Conservation (phyloP, 2,888 invertebrate species). For the Lasioglossum zephyrum region DNA sequence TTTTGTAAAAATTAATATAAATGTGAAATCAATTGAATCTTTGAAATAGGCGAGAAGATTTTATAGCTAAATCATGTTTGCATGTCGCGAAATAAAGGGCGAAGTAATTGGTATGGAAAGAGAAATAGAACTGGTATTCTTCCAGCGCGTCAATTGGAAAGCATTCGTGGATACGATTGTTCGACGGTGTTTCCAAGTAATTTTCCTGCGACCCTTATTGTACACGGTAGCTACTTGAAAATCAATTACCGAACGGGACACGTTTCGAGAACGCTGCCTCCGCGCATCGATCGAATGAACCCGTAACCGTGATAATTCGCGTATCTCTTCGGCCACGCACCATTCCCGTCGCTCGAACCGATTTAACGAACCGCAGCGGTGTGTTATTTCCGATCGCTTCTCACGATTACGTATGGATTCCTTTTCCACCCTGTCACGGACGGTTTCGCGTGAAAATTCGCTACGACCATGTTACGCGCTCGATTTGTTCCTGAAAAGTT, state of each 20-base stretch:
- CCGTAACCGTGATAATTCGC: constrained; percentile 7
- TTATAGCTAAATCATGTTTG: neutral
- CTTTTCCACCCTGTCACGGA: neutral
- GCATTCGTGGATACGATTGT: constrained; percentile 6
- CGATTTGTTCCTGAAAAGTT: neutral
- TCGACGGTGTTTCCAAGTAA: constrained; percentile 24
- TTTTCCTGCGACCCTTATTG: constrained; percentile 17
- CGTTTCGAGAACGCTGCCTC: neutral
- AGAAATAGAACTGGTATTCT: neutral
- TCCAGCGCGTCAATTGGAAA: neutral
- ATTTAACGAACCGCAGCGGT: constrained; percentile 1
- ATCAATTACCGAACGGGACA: constrained; percentile 30
- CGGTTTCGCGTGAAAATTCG: neutral
- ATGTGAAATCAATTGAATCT: neutral
- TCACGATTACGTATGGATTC: neutral
- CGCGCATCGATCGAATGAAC: constrained; percentile 2
- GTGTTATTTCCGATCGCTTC: constrained; percentile 7
- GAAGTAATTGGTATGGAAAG: neutral
- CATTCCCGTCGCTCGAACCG: neutral
- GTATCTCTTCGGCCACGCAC: neutral
- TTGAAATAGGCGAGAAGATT: neutral
- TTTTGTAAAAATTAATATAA: neutral
- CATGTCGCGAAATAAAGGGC: neutral
- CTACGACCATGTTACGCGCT: neutral
- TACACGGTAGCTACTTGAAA: constrained; percentile 18